Evolutionary conservation across 2,797 vertebrate genomes (phyloP).

Genomic region (Gymnoscopelus microlampas): DNA sequence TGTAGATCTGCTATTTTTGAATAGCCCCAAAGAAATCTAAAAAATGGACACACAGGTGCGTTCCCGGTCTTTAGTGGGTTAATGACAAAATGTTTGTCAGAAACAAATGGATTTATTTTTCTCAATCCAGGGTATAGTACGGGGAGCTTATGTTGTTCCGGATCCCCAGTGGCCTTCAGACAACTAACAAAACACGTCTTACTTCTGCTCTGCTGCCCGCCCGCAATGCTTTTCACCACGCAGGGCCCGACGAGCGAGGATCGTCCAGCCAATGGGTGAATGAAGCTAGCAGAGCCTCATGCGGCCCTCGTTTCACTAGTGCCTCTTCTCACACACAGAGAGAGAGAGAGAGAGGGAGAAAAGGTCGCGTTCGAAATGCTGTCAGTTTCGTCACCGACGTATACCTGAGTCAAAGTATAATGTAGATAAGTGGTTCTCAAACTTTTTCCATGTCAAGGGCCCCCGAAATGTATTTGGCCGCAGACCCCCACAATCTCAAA

Average conservation of each 20-base stretch:
- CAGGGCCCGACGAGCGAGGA: slow-evolving; percentile 81
- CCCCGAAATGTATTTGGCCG: too few species aligned
- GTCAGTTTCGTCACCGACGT: slow-evolving; percentile 3
- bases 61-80: too few species aligned
- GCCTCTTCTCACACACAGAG: slow-evolving; percentile 32
- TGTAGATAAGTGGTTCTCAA: too few species aligned
- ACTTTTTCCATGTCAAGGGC: too few species aligned
- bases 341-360: slow-evolving; percentile 7
- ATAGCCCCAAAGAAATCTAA: too few species aligned
- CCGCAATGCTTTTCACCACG: slow-evolving; percentile 90
- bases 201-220: slow-evolving; percentile 90
- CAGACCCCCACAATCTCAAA: too few species aligned
- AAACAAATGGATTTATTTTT: slow-evolving; percentile 91
- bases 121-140: slow-evolving; percentile 85
- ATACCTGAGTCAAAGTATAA: too few species aligned
- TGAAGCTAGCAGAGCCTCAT: slow-evolving; percentile 73
- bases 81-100: slow-evolving; percentile 89
- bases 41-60: too few species aligned
- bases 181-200: slow-evolving; percentile 93
- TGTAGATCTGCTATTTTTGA: too few species aligned
- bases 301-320: slow-evolving; percentile 67
- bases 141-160: slow-evolving; percentile 89
- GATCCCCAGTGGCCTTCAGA: slow-evolving; percentile 88
- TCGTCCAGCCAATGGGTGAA: slow-evolving; percentile 74
- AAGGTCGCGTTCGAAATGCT: slow-evolving; percentile 18